Conservation (phyloP, 2,797 vertebrate species). For the Enteromius unitaeniatus region DNA sequence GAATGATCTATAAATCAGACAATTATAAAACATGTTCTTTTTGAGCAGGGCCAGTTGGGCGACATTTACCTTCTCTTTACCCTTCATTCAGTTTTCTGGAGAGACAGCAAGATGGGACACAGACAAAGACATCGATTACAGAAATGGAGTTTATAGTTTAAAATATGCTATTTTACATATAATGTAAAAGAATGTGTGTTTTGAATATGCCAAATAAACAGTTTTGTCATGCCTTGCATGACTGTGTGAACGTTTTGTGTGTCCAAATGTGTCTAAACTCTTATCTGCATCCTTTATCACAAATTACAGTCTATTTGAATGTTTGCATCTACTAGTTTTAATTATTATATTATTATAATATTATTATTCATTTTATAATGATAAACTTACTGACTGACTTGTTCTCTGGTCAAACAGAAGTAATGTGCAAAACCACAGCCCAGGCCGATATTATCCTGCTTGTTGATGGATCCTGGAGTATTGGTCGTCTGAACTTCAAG, state of each 20-base stretch:
- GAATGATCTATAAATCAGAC: conserved; percentile 43
- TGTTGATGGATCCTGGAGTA: conserved; percentile 99
- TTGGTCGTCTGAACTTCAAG: conserved; percentile 95
- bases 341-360: background rate
- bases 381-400: conserved; percentile 39
- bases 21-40: conserved; percentile 70
- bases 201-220: conserved; percentile 34
- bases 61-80: conserved; percentile 25
- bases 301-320: background rate
- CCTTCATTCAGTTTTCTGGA: conserved; percentile 45
- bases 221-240: conserved; percentile 33
- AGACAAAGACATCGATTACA: conserved; percentile 62
- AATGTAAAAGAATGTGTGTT: conserved; percentile 30
- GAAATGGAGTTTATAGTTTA: conserved; percentile 10
- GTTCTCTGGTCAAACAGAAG: conserved; percentile 78
- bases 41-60: conserved; percentile 55
- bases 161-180: background rate
- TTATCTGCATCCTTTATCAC: background rate
- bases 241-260: conserved; percentile 30
- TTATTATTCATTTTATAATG: background rate
- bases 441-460: conserved; percentile 96
- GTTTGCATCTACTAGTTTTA: background rate
- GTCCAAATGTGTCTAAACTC: background rate
- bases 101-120: conserved; percentile 34
- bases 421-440: conserved; percentile 89